A percentile compares a stretch with the other conserved stretches of the same genome.
Conservation (phyloP, 1,140 invertebrate species). For the Idris sp. region DNA sequence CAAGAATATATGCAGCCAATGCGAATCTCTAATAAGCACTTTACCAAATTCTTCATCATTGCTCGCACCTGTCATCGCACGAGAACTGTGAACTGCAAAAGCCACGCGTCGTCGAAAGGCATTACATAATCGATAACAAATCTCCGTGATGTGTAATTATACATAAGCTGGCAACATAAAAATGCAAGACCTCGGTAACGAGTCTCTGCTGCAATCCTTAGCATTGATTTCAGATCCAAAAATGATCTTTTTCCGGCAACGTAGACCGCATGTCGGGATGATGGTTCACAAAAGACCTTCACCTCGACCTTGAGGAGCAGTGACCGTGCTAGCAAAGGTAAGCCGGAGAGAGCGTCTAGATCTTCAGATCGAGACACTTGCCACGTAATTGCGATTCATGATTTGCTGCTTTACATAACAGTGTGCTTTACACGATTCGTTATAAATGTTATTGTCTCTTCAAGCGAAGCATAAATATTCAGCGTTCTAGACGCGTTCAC, state of each 20-base stretch:
- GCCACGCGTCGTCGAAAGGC: neutral
- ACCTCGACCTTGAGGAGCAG: conserved; percentile 73
- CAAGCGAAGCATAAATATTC: conserved; percentile 5
- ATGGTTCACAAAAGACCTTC: conserved; percentile 68
- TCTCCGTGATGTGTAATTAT: conserved; percentile 6
- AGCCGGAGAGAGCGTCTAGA: conserved; percentile 65
- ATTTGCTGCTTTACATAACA: conserved; percentile 69
- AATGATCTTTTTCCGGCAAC: conserved; percentile 46
- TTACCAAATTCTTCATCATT: conserved; percentile 28
- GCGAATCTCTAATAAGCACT: conserved; percentile 30
- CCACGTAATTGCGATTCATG: conserved; percentile 65
- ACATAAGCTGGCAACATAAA: conserved; percentile 9
- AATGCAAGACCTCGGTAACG: conserved; percentile 6
- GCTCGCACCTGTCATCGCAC: conserved; percentile 18
- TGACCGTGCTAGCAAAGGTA: conserved; percentile 72
- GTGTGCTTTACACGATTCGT: conserved; percentile 35
- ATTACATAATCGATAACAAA: conserved; percentile 24
- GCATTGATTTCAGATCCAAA: conserved; percentile 11
- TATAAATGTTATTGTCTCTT: conserved; percentile 20
- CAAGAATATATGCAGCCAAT: conserved; percentile 26
- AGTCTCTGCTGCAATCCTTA: neutral
- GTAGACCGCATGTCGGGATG: conserved; percentile 60
- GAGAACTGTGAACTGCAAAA: conserved; percentile 3
- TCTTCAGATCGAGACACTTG: conserved; percentile 56
- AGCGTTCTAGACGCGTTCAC: conserved; percentile 1